Evolutionary conservation across 2,888 invertebrate species (phyloP), one percentile per base, ranked within the genome.

Genomic region (Dasypolia templi): DNA sequence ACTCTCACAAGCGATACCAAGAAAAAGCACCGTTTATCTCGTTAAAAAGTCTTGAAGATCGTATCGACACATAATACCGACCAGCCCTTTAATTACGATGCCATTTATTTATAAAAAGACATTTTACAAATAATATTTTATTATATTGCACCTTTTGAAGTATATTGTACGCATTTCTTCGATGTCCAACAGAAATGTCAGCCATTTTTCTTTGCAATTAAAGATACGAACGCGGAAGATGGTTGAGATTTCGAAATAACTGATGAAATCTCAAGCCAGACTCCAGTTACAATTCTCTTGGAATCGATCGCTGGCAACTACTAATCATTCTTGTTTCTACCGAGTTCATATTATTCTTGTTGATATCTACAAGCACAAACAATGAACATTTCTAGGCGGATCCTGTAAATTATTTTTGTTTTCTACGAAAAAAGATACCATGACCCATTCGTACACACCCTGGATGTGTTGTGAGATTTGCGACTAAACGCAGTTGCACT

Each of bases 21-120:
- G 79, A 78, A 72, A 59, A 58, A 58, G 0, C 14, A 3, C 65
- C 68, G 12, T 58, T 66, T 58, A 69, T 39, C 26, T 42, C 46
- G 65, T 77, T 72, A 72, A 71, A 39, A 39, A 61, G 0, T 46
- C 46, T 58, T 35, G 0, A 49, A 79, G 83, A 82, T 82, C 46
- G 12, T 69, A 82, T 82, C 83, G 49, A 58, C 32, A 42, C 55
- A 46, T 71, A 71, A 67, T 59, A 32, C n/a, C 2, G 26, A n/a
- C 58, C n/a, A 53, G 42, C 22, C 68, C 79, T 79, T 79, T 81
- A 82, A 82, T 81, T 75, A 79, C 12, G 39, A 44, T 58, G 22
- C 51, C 65, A 63, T 69, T 72, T 61, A 68, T 74, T 69, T 51
- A 42, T 12, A 5, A 65, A 61, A 53, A 53, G 7, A 46, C 44